Conservation (phyloP, 2,888 invertebrate genomes). For the Brachyptera putata region DNA sequence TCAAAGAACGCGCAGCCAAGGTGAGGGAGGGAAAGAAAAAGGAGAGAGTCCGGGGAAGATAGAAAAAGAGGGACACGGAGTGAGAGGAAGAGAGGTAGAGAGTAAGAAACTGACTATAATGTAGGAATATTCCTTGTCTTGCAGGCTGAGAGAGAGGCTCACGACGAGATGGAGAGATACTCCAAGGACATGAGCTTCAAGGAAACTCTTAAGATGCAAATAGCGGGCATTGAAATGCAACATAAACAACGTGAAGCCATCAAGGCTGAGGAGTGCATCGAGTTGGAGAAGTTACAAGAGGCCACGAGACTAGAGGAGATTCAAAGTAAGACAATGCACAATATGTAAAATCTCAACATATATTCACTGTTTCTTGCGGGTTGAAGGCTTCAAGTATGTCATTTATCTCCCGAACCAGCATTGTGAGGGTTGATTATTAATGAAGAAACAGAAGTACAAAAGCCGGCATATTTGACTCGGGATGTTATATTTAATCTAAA, state of each 20-base stretch:
- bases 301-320: neutral
- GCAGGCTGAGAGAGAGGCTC: neutral
- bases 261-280: constrained; percentile 3
- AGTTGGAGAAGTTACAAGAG: neutral
- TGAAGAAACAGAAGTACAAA: too few species aligned
- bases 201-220: neutral
- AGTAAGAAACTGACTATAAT: too few species aligned
- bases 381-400: too few species aligned
- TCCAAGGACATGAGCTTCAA: neutral
- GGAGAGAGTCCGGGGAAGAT: neutral
- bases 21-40: neutral
- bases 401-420: too few species aligned
- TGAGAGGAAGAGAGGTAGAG: neutral
- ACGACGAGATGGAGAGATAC: neutral
- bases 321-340: neutral
- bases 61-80: neutral
- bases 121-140: neutral
- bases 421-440: too few species aligned
- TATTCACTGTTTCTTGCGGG: too few species aligned
- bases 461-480: too few species aligned
- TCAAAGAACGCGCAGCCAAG: neutral
- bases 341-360: neutral
- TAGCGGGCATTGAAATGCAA: neutral
- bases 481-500: too few species aligned
- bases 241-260: neutral